Conservation (phyloP, 2,888 invertebrate genomes). For the Rhorus exstirpatorius region DNA sequence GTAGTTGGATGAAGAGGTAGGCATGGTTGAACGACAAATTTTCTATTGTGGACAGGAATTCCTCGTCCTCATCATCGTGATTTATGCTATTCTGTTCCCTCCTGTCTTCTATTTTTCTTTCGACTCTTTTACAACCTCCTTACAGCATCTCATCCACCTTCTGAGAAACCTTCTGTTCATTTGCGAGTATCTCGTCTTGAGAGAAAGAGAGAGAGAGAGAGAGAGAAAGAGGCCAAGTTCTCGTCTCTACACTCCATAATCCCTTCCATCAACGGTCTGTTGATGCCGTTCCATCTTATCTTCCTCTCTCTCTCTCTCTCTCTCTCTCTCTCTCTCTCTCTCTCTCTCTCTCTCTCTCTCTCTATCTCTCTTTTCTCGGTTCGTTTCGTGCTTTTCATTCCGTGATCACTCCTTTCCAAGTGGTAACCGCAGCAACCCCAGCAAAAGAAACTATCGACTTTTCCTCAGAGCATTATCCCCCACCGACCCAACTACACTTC, state of each 20-base stretch:
- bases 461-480: constrained; percentile 35
- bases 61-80: neutral
- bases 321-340: constrained; percentile 3
- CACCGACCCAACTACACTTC: neutral
- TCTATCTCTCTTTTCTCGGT: constrained; percentile 6
- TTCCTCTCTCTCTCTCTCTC: constrained; percentile 10
- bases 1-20: too few relatives aligned
- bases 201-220: neutral
- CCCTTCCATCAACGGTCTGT: constrained; percentile 33
- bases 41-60: too few relatives aligned
- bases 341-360: constrained; percentile 3
- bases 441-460: constrained; percentile 42
- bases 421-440: constrained; percentile 29
- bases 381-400: constrained; percentile 16
- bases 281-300: constrained; percentile 1
- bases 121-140: neutral
- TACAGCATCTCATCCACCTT: neutral
- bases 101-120: neutral
- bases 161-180: constrained; percentile 1
- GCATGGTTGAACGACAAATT: too few relatives aligned
- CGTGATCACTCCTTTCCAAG: constrained; percentile 49
- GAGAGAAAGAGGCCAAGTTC: too few relatives aligned
- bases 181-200: neutral
- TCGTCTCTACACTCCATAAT: constrained; percentile 36
- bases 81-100: neutral